These are phyloP conservation scores for Phodopus roborovskii DNA, from an alignment of 2,113 vertebrate species.

Conservation along the genomic window DNA sequence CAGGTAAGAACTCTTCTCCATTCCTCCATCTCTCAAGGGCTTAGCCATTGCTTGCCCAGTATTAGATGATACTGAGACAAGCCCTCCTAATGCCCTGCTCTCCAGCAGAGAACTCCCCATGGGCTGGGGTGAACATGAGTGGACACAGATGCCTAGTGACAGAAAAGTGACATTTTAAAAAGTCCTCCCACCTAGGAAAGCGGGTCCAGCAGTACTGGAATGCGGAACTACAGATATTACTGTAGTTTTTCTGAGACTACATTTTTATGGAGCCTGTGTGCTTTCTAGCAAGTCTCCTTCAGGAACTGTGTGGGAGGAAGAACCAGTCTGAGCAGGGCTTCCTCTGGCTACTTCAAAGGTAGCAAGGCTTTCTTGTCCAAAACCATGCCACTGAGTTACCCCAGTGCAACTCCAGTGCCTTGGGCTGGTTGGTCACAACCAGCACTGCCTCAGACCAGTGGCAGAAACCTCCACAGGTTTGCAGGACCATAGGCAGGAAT, in stretches of 20 bases:
- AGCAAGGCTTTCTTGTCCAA: background rate
- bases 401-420: fast-evolving
- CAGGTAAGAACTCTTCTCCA: fast-evolving
- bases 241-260: background rate
- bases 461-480: no score
- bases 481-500: background rate
- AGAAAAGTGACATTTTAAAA: background rate
- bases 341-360: background rate
- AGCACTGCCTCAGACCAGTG: background rate
- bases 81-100: background rate
- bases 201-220: background rate
- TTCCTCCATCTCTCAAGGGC: background rate
- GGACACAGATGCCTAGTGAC: background rate
- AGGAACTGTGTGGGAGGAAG: background rate
- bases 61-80: background rate
- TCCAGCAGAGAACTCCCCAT: background rate
- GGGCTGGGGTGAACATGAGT: background rate
- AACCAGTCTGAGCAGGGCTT: background rate
- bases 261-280: background rate
- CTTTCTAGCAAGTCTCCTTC: background rate
- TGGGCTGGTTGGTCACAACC: fast-evolving
- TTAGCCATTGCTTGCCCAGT: fast-evolving
- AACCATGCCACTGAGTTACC: no score
- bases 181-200: background rate
- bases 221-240: background rate